Evolutionary conservation across 2,113 vertebrate species (phyloP).

Genomic region (Coturnix japonica): DNA sequence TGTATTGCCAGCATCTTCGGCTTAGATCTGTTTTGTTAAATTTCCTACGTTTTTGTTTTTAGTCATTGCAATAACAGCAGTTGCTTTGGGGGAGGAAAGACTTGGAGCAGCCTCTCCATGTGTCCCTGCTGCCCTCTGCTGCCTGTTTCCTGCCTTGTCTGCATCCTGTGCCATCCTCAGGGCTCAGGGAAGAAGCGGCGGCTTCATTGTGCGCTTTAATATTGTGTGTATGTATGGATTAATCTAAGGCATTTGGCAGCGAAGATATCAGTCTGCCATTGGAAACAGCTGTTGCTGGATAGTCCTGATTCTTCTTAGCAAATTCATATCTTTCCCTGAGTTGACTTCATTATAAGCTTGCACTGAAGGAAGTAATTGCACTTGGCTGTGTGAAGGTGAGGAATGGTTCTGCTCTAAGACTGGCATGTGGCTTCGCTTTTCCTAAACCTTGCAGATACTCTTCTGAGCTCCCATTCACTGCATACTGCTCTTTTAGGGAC

Average conservation of each 20-base stretch:
- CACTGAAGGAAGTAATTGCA: neutral
- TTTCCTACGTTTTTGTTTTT: neutral
- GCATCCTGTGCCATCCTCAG: neutral
- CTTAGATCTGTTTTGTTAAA: neutral
- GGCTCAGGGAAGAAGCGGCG: too few species aligned
- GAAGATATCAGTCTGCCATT: neutral
- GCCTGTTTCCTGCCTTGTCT: neutral
- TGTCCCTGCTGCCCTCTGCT: neutral
- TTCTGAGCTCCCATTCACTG: neutral
- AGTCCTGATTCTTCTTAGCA: neutral
- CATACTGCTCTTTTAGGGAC: neutral
- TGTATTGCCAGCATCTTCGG: neutral
- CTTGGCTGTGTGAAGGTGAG: neutral
- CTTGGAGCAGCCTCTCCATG: neutral
- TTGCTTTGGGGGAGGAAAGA: neutral
- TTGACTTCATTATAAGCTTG: neutral
- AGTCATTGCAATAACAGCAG: rapidly evolving
- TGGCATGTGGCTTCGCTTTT: neutral
- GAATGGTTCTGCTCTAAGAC: neutral
- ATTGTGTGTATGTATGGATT: rapidly evolving
- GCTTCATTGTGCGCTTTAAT: neutral
- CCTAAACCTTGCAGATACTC: neutral
- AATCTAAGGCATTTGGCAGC: neutral
- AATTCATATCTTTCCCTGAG: neutral
- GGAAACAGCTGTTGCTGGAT: neutral